Evolutionary conservation across 2,113 vertebrate species (phyloP), one percentile per base, ranked within the genome.

Genomic region (Psammodynastes pulverulentus): DNA sequence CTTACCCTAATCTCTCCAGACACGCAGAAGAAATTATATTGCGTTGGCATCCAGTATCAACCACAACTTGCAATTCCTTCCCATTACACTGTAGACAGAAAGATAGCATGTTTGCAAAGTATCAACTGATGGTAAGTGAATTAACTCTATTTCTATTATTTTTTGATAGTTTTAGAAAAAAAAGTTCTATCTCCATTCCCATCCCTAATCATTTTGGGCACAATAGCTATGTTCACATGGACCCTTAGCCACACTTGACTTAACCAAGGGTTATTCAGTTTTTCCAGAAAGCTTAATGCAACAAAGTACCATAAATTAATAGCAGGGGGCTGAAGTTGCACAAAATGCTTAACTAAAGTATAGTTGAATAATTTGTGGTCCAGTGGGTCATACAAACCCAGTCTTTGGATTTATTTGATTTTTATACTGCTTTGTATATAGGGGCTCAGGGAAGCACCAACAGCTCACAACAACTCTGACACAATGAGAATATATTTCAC

Each of bases 21-120:
- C 97, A 98, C n/a, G 94, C 95, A 1, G 98, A 98, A 0, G 98
- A 98, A 94, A 99, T 98, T 93, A 99, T 96, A 96, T 98, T 99
- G 94, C 97, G 95, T 43, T 96, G 98, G 1, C 97, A 98, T 93
- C 98, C 98, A 0, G 98, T 99, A 96, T 99, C 98, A 94, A 99
- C 97, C 96, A 98, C 94, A 0, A 98, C 96, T 91, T 97, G 98
- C 92, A 98, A 90, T 89, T 98, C 98, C 96, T 97, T 98, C 89
- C 98, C 98, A 0, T 96, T 97, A 95, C 98, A 99, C 98, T 99
- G 96, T 91, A 93, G 93, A 89, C 85, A 56, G 89, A 96, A 97
- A 95, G 39, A 94, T 29, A 96, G 48, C 87, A 19, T 7, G 29
- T 54, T 79, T 79, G 17, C 90, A 91, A 34, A 93, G 45, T 43